Evolutionary conservation across 2,888 invertebrate species (phyloP).

Genomic region (Ganaspis brasiliensis): DNA sequence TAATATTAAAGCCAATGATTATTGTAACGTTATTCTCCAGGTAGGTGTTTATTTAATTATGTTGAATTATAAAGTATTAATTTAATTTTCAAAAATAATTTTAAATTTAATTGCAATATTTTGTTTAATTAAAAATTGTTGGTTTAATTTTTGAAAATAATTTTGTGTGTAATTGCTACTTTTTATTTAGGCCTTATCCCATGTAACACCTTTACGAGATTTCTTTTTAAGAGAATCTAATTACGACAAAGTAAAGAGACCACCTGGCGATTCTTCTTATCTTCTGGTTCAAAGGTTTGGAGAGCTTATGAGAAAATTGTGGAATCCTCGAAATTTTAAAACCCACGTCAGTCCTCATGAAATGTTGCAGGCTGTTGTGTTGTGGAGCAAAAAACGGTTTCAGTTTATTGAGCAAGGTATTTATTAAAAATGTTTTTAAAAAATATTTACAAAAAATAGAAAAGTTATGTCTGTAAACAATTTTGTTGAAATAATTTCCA

Average conservation of each 20-base stretch:
- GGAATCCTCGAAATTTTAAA: slow-evolving; percentile 99
- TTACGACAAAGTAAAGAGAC: slow-evolving; percentile 93
- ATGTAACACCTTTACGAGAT: slow-evolving; percentile 96
- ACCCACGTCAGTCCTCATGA: slow-evolving; percentile 99
- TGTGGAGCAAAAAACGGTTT: slow-evolving; percentile 98
- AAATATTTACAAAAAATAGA: too few relatives aligned
- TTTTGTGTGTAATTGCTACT: slow-evolving; percentile 50
- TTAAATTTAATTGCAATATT: too few relatives aligned
- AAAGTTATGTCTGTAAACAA: too few relatives aligned
- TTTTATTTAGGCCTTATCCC: slow-evolving; percentile 93
- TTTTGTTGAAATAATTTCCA: too few relatives aligned
- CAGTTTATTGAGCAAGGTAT: slow-evolving; percentile 99
- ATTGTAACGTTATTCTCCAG: slow-evolving; percentile 99
- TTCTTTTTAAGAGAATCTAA: slow-evolving; percentile 97
- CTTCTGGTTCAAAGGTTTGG: slow-evolving; percentile 96
- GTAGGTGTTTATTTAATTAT: slow-evolving; percentile 83
- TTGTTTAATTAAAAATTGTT: too few relatives aligned
- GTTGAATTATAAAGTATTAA: slow-evolving; percentile 1
- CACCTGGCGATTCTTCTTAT: slow-evolving; percentile 97
- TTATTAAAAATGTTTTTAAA: too few relatives aligned
- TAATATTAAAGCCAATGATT: slow-evolving; percentile 99
- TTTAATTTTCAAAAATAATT: neutral
- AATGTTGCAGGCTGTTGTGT: slow-evolving; percentile 98
- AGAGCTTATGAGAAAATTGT: slow-evolving; percentile 97
- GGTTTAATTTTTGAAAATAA: neutral